A percentile compares a stretch with the other conserved stretches of the same genome.
These are phyloP conservation scores for Eupithecia vulgata DNA, from an alignment of 2,888 invertebrate species.

Conservation along the genomic window DNA sequence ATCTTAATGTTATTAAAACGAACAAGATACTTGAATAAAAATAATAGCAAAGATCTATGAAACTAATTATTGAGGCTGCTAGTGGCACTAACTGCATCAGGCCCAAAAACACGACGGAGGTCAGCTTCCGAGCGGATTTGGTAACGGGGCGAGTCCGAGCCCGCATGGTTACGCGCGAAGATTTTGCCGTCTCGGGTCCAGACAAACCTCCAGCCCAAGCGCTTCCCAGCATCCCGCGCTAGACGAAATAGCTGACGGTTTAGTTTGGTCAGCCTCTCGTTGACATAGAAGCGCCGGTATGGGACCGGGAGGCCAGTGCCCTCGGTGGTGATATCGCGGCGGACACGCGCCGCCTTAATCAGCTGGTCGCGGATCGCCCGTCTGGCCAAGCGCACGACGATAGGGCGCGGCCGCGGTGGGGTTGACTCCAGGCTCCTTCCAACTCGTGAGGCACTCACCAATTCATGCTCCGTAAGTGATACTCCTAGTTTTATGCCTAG, in stretches of 20 bases:
- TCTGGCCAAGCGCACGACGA: constrained; percentile 11
- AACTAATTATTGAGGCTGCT: neutral
- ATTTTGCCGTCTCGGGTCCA: constrained; percentile 1
- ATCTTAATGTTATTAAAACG: no score
- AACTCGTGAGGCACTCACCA: constrained; percentile 9
- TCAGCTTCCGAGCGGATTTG: constrained; percentile 10
- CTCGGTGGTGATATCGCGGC: constrained; percentile 12
- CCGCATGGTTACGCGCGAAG: constrained; percentile 8
- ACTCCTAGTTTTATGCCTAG: constrained; percentile 11
- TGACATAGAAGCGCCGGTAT: constrained; percentile 10
- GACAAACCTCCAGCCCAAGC: constrained; percentile 11
- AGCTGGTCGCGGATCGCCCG: constrained; percentile 14
- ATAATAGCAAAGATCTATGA: no score
- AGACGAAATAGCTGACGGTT: constrained; percentile 9
- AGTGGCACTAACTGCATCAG: constrained; percentile 4
- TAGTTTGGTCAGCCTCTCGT: constrained; percentile 4
- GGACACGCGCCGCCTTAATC: constrained; percentile 9
- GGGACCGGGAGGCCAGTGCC: constrained; percentile 7
- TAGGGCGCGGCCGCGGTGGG: constrained; percentile 12
- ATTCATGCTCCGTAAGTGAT: constrained; percentile 4
- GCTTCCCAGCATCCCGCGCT: constrained; percentile 8
- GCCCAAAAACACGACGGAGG: constrained; percentile 10
- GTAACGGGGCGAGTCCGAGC: constrained; percentile 5
- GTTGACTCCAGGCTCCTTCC: constrained; percentile 1
- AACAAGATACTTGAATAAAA: no score